Evolutionary conservation across 2,113 vertebrate genomes (phyloP).

Genomic region (Actinemys pallida): DNA sequence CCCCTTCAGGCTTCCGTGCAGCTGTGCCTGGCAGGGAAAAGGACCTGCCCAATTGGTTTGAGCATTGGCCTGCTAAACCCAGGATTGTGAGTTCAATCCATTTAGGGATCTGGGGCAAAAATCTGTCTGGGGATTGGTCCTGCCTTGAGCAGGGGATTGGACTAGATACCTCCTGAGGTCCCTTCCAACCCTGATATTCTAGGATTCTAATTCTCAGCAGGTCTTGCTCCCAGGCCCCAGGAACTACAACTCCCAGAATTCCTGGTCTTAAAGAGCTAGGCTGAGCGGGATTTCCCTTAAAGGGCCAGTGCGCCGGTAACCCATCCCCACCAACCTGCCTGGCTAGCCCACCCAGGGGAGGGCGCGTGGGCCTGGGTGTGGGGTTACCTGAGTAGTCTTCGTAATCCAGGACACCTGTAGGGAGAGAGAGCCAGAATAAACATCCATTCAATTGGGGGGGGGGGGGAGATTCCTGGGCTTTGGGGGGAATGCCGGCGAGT

Average conservation of each 20-base stretch:
- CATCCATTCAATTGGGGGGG: background rate
- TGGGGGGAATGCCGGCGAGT: background rate
- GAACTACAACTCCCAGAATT: background rate
- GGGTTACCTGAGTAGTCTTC: conserved; percentile 19
- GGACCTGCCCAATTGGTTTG: background rate
- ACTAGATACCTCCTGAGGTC: too few species aligned
- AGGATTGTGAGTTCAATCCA: too few species aligned
- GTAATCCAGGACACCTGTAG: background rate
- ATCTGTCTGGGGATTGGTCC: too few species aligned
- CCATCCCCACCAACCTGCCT: background rate
- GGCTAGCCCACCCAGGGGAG: too few species aligned
- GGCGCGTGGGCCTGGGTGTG: background rate
- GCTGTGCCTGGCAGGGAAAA: background rate
- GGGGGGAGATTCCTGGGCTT: background rate
- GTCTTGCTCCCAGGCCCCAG: background rate
- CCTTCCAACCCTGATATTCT: too few species aligned
- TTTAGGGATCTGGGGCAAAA: too few species aligned
- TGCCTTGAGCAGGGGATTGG: too few species aligned
- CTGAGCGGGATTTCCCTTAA: background rate
- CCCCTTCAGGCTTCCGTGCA: too few species aligned
- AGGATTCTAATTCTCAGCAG: background rate
- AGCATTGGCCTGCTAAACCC: too few species aligned
- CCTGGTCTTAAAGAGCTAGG: background rate
- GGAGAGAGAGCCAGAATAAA: background rate
- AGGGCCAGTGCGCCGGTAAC: background rate